These are phyloP conservation scores for Glaucidium brasilianum DNA, from an alignment of 2,113 vertebrate genomes.

Conservation along the genomic window DNA sequence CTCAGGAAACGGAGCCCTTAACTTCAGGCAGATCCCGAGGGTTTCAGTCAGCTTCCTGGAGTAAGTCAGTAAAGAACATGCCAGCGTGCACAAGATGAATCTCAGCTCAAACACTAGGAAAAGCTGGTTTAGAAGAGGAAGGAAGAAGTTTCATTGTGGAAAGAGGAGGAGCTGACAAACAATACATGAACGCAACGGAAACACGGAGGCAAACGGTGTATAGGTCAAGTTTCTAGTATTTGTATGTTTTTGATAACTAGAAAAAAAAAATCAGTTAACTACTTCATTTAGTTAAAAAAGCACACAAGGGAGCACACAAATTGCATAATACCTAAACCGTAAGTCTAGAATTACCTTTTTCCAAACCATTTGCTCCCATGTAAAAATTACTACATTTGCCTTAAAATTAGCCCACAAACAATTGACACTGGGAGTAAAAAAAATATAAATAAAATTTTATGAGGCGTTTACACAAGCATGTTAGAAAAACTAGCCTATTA, in stretches of 20 bases:
- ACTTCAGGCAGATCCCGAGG: neutral
- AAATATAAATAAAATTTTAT: neutral
- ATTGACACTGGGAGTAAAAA: neutral
- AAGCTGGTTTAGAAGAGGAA: slow-evolving; percentile 47
- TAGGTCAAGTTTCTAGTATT: neutral
- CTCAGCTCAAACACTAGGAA: neutral
- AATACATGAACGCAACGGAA: neutral
- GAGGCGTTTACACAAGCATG: neutral
- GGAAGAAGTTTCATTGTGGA: slow-evolving; percentile 21
- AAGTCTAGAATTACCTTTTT: neutral
- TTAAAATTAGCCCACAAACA: neutral
- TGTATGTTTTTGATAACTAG: neutral
- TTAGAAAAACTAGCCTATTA: slow-evolving; percentile 25
- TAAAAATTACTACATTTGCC: neutral
- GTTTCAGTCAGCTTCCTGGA: neutral
- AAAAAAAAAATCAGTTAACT: neutral
- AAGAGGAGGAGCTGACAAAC: slow-evolving; percentile 25
- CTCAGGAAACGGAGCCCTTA: neutral
- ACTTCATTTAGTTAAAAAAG: neutral
- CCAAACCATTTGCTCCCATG: neutral
- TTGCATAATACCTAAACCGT: neutral
- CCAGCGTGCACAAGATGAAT: neutral
- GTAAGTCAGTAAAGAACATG: neutral
- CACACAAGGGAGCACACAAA: neutral
- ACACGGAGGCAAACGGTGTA: neutral